These are phyloP conservation scores for Actinia tenebrosa DNA, from an alignment of 64 coral and sea anemone species.

Conservation along the genomic window DNA sequence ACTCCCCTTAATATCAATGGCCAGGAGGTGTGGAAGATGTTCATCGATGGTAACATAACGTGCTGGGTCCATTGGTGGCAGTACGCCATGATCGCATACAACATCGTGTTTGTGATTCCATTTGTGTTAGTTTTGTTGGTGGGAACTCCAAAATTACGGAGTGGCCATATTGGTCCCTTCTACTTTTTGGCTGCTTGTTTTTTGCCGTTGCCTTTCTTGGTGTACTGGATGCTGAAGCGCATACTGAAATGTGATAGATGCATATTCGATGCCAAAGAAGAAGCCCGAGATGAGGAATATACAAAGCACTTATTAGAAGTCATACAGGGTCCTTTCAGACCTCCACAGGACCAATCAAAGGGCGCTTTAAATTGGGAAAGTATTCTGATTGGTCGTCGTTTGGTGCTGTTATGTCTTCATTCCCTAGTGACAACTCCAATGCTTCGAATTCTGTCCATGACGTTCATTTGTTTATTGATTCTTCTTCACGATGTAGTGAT, in stretches of 20 bases:
- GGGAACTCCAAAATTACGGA: constrained; percentile 32
- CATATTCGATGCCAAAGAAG: background rate
- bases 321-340: constrained; percentile 51
- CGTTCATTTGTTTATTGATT: constrained; percentile 27
- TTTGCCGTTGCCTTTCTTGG: constrained; percentile 60
- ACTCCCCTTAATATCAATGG: constrained; percentile 7
- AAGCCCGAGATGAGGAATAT: background rate
- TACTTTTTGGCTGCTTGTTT: constrained; percentile 54
- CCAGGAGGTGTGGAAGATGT: constrained; percentile 15
- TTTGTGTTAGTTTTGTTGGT: constrained; percentile 55
- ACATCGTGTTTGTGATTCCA: constrained; percentile 47
- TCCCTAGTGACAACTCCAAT: constrained; percentile 49
- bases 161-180: constrained; percentile 13
- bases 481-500: constrained; percentile 42
- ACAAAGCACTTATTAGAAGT: constrained; percentile 27
- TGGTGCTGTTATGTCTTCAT: constrained; percentile 48
- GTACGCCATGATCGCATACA: constrained; percentile 46
- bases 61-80: constrained; percentile 82
- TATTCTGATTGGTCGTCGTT: constrained; percentile 63
- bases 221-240: constrained; percentile 43
- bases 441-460: constrained; percentile 34
- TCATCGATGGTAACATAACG: constrained; percentile 46
- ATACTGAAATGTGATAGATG: background rate
- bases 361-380: constrained; percentile 83
- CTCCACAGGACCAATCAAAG: background rate